Evolutionary conservation across 2,797 vertebrate genomes (phyloP), one percentile per base, ranked within the genome.

Genomic region (Chaunax sp.): DNA sequence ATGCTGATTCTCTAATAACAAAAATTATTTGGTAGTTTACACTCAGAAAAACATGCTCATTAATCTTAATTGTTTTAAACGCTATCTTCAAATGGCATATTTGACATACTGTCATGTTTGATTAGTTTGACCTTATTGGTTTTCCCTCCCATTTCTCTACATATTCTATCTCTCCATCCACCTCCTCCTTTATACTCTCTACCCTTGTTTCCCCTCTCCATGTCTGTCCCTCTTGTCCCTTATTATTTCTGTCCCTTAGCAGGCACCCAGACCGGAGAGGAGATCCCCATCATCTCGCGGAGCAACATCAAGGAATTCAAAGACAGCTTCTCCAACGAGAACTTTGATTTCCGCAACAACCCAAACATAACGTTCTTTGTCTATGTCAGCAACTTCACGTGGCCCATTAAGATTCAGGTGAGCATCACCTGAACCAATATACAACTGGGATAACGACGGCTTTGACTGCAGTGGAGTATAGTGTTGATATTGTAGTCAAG

Each of bases 371-470:
- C 98, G 0, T 99, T 99, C 93, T 99, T 97, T 2, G 98, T 99
- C 62, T 99, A 99, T 0, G 97, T 99, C 93, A 99, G 97, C 92
- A 99, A 99, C 92, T 99, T 99, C 89, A 99, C 97, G 1, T 99
- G 98, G 98, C 97, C 97, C 2, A 97, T 99, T 54, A 99, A 99
- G 92, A 98, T 98, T 71, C 97, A 98, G 89, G 97, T 99, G 89
- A 79, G 92, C 20, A 41, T 5, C 22, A 14, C 0, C 2, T 3
- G 0, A 14, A 2, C 15, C 18, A 12, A 25, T 1, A 5, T 0
- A 2, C n/a, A 3, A 0, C 15, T 8, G 0, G 4, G 14, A 15
- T 15, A 5, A 14, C 35, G 3, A 3, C 9, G 8, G 35, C 35
- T 19, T n/a, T 16, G 38, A 16, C 15, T 40, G 28, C 38, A 40